Base-by-base conservation (phyloP, 2,797 vertebrate species). In the Clarias pachynema region DNA sequence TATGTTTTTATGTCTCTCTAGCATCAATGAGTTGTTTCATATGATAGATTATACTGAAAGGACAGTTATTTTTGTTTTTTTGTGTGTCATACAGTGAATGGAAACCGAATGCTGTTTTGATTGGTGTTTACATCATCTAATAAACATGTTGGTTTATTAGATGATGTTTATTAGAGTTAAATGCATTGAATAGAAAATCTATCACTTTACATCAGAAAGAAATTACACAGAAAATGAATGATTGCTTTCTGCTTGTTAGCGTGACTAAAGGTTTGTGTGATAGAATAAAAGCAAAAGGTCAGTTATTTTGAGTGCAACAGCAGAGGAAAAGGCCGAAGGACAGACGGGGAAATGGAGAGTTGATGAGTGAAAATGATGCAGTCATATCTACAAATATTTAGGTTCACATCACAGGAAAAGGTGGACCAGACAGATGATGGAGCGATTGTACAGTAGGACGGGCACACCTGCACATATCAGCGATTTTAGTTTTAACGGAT, bases 281-380 rank as follows among this genome's bases (percentile, higher is more conserved):
- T 62, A 37, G 26, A 34, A 49, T 26, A 34, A 65, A 87, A 66
- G 9, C 53, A 70, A 79, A 79, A 86, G 83, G 70, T 82, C 40
- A 79, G 37, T 81, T 83, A 81, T 88, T 89, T 78, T 65, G 81
- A 79, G 77, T 75, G 70, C 74, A 56, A 44, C 62, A 53, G 77
- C 60, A 81, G 70, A 86, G 5, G 53, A 84, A 74, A 63, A 34
- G 84, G 44, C 40, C 68, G 57, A 84, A 85, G 70, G 53, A 79
- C 83, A 65, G 44, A 44, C 29, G 26, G 44, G 65, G 83, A 79
- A 37, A 34, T 49, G 68, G 68, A 20, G 73, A 60, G 78, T 79
- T 70, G 77, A 18, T 16, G 29, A 85, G 59, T 26, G 59, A 74
- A 60, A 73, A 63, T 20, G 65, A 73, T 77, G 86, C 79, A 82